Percentiles rank a stretch among this genome's conserved stretches.
phyloP scores from a whole-genome alignment of 2,113 vertebrate species.

The Marcusenius ussheri region DNA sequence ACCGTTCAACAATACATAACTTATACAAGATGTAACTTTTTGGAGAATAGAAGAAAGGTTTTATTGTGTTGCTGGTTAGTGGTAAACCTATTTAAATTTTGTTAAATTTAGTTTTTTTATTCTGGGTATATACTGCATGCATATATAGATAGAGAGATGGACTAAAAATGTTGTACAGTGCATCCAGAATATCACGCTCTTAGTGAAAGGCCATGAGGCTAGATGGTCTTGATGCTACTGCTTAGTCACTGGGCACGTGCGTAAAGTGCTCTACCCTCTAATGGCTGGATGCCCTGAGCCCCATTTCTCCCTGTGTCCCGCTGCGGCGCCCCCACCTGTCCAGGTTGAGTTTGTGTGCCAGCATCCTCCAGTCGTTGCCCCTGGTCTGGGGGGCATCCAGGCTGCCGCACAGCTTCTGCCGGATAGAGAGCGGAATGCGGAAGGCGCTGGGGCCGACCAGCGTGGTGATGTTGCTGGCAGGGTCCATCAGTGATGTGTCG shows the following conservation, averaged over 20 bases:
- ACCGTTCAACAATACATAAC: background rate
- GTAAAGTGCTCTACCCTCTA: background rate
- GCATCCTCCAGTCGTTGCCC: conserved; percentile 94
- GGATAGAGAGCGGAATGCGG: conserved; percentile 88
- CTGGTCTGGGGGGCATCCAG: conserved; percentile 90
- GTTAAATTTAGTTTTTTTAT: background rate
- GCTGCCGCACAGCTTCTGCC: conserved; percentile 94
- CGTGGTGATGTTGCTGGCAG: conserved; percentile 78
- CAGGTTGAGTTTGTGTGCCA: conserved; percentile 91
- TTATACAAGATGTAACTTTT: background rate
- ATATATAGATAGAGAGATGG: background rate
- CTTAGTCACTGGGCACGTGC: background rate
- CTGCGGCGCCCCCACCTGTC: conserved; percentile 70
- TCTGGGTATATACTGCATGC: background rate
- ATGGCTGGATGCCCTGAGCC: background rate
- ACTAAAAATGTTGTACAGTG: background rate
- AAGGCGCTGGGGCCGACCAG: conserved; percentile 84
- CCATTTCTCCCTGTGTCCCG: background rate
- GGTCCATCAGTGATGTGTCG: conserved; percentile 80
- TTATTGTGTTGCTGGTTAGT: background rate
- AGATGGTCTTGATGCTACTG: background rate
- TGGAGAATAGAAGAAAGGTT: background rate
- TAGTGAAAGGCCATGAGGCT: background rate
- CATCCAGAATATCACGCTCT: background rate
- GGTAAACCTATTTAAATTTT: background rate